Conservation (phyloP, 2,888 invertebrate genomes). For the Choristoneura rosaceana region DNA sequence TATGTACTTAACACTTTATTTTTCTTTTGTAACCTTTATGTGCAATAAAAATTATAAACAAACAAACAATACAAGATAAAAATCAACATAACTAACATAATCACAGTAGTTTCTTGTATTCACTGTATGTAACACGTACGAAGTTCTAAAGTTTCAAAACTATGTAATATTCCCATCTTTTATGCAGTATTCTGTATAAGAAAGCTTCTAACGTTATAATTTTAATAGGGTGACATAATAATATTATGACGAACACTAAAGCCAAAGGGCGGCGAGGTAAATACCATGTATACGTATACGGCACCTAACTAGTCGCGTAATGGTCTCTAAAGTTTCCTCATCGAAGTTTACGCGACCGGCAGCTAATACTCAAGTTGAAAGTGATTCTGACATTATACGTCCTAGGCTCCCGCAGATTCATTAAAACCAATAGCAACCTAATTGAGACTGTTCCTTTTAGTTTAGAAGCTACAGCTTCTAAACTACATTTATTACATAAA, state of each 20-base stretch:
- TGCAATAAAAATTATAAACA: no score
- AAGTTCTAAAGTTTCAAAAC: not conserved
- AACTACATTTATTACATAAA: no score
- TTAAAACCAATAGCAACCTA: conserved; percentile 5
- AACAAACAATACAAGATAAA: no score
- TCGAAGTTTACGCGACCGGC: conserved; percentile 69
- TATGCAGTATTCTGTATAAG: not conserved
- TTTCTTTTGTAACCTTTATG: no score
- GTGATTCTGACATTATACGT: conserved; percentile 55
- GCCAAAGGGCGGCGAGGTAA: conserved; percentile 26
- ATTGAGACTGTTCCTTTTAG: conserved; percentile 1
- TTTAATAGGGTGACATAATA: conserved; percentile 36
- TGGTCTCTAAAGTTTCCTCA: conserved; percentile 75
- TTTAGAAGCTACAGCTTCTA: not conserved
- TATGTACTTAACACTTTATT: no score
- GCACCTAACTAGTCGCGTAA: conserved; percentile 51
- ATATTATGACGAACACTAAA: conserved; percentile 29
- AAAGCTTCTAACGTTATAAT: conserved; percentile 27
- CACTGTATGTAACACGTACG: not conserved
- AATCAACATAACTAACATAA: no score
- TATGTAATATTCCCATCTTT: not conserved
- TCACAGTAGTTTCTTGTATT: no score
- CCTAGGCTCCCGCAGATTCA: conserved; percentile 38
- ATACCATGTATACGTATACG: conserved; percentile 32
- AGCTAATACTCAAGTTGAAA: conserved; percentile 63